These are phyloP conservation scores for Stegastes partitus DNA, from an alignment of 2,113 vertebrate genomes.

Conservation along the genomic window DNA sequence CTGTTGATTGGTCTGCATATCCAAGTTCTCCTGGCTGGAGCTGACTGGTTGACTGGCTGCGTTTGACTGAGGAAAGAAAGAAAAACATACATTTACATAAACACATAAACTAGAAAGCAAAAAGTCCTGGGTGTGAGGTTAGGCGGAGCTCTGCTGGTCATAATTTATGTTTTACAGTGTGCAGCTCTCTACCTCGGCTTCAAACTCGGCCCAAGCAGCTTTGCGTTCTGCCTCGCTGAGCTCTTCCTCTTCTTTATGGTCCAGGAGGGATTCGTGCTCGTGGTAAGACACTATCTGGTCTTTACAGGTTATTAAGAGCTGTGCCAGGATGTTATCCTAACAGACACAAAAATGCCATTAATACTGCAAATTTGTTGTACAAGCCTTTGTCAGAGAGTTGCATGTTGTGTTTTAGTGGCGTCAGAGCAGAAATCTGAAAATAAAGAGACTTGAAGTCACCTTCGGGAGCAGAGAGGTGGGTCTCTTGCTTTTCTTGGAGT, in stretches of 20 bases:
- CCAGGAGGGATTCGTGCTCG: constrained; percentile 95
- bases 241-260: constrained; percentile 96
- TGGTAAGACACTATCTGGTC: constrained; percentile 94
- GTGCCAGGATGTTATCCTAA: constrained; percentile 90
- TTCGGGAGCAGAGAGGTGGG: constrained; percentile 88
- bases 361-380: not conserved
- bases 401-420: too few species aligned
- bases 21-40: constrained; percentile 16
- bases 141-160: not conserved
- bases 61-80: constrained; percentile 46
- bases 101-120: not conserved
- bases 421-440: not conserved
- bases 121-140: not conserved
- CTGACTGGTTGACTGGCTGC: not conserved
- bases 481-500: constrained; percentile 92
- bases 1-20: constrained; percentile 65
- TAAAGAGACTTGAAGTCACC: constrained; percentile 53
- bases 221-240: constrained; percentile 94
- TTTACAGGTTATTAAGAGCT: constrained; percentile 89
- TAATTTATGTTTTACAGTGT: not conserved
- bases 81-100: constrained; percentile 8
- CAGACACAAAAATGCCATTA: not conserved
- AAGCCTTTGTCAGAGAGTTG: not conserved
- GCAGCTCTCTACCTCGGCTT: constrained; percentile 91
- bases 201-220: constrained; percentile 96